A percentile compares a stretch with the other conserved stretches of the same genome.
These are phyloP conservation scores for Ectropis crepuscularia DNA, from an alignment of 2,888 invertebrate species.

Conservation along the genomic window DNA sequence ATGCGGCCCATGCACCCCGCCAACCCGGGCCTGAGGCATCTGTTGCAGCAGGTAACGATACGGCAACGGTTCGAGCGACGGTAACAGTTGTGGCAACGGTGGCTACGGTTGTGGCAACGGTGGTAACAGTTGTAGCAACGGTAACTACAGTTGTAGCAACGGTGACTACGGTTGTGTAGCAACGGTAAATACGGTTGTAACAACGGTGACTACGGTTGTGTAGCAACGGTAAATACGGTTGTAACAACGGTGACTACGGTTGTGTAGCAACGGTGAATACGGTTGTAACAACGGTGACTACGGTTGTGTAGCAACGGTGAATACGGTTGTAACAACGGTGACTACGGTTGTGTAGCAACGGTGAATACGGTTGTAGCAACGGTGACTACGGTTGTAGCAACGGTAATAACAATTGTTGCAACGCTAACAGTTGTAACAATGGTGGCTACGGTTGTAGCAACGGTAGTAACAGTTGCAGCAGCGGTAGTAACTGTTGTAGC, in stretches of 20 bases:
- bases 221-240: no score
- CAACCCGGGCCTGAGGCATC: conserved; percentile 91
- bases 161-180: no score
- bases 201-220: no score
- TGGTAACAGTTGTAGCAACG: not conserved
- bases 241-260: no score
- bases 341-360: not conserved
- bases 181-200: no score
- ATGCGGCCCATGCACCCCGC: conserved; percentile 89
- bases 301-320: no score
- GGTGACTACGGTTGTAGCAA: not conserved
- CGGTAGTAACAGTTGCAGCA: not conserved
- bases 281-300: no score
- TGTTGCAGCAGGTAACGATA: conserved; percentile 89
- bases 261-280: no score
- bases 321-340: no score
- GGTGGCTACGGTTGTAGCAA: no score
- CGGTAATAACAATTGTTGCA: not conserved
- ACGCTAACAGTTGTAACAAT: not conserved
- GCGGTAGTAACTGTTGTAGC: no score
- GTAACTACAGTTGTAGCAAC: not conserved
- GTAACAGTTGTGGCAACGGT: not conserved
- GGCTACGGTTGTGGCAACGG: not conserved
- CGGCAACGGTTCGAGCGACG: not conserved
- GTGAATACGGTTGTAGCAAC: not conserved